Base-by-base conservation (phyloP, 2,888 invertebrate genomes). In the Eulithis testata region DNA sequence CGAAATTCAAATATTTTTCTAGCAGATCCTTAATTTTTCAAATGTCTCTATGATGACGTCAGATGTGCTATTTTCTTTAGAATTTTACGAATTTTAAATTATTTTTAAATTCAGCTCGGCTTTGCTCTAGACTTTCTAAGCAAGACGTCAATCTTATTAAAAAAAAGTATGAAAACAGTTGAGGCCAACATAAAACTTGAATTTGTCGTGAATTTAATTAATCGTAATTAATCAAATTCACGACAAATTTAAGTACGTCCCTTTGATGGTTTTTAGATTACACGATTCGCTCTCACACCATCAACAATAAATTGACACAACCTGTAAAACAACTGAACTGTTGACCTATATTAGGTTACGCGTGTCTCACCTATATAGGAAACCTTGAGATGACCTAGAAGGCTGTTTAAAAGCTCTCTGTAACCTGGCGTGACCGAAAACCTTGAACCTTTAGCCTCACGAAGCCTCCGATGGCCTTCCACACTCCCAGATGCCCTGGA, bases 401-500 rank as follows among this genome's bases (percentile, higher is more conserved):
- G 43, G 55, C 44, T 60, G 37, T 11, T 51, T 11, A 27, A 50
- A 51, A 31, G 52, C 57, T 60, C 57, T 40, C 60, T 12, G 49
- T 53, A 44, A 27, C 63, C 67, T 45, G 60, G n/a, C 45, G 45
- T 50, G 53, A 31, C 60, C 21, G 21, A 21, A 21, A 21, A 21
- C 21, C 63, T 56, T 57, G 66, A 63, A 63, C 60, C 43, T 52
- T 55, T 31, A 52, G 31, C 66, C 63, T 63, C 36, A 31, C 43
- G 14, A 55, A 56, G 50, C 63, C 63, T 54, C 44, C 7, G 43
- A 52, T 36, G 36, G 49, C 51, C 60, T 55, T 40, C 55, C n/a
- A 60, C 36, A 60, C 27, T 59, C 59, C 21, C 44, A 21, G 9
- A 47, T 47, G 50, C 50, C 58, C 62, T 66, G 61, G 60, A 61